Evolutionary conservation across 2,888 invertebrate species (phyloP), one percentile per base, ranked within the genome.

Genomic region (Diabrotica balteata): DNA sequence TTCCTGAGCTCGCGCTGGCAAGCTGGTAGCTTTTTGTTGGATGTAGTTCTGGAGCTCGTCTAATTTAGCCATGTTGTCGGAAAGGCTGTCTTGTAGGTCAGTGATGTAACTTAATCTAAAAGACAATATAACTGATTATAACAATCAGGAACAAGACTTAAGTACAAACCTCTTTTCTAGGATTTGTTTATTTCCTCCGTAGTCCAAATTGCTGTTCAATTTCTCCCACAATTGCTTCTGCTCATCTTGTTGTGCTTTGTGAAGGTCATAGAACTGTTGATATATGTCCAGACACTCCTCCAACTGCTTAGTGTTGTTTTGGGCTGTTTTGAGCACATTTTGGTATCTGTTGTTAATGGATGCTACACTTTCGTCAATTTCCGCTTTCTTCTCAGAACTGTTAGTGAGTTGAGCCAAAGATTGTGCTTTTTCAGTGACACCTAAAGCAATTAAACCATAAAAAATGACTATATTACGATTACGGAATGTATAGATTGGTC

Each of bases 201-300:
- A 93, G 83, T 97, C 96, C 7, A 92, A 93, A 75, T 93, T 89
- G 67, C 91, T 88, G 57, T 93, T 90, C 7, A 97, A 85, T 74
- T 93, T 91, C 80, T 97, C 96, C 92, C 95, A 94, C 49, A 95
- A 88, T 78, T 93, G 93, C 81, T 95, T 96, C 78, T 96, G 94
- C 83, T 94, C 93, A 78, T 96, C 95, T 84, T 94, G 94, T 73
- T 95, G 92, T 0, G 92, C 88, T 81, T 94, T 94, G 75, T 94
- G 93, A 65, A 94, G 87, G 76, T 95, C 94, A 73, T 91, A 91
- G 80, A 96, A 96, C 78, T 93, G 93, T 80, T 94, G 94, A 79
- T 94, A 93, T 7, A 92, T 89, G 67, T 95, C 94, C 61, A 92
- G 87, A 0, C 90, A 89, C 69, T 88, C 88, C 80, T 95, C 95